These are phyloP conservation scores for Acronicta alni DNA, from an alignment of 2,888 invertebrate genomes.

Conservation along the genomic window DNA sequence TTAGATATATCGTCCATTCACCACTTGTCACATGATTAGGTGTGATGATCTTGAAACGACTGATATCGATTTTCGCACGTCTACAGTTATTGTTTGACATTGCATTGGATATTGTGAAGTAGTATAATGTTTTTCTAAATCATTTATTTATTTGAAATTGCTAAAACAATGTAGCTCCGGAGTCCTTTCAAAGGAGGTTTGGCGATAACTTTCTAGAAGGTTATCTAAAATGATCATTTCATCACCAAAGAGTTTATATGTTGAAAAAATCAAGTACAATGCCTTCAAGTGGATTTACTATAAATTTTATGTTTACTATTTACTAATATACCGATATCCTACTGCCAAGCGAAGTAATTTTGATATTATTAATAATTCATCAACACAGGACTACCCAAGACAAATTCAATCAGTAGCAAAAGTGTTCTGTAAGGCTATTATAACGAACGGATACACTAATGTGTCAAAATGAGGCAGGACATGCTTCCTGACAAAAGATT, in stretches of 20 bases:
- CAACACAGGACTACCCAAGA: too few species aligned
- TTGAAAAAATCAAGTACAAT: not conserved
- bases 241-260: not conserved
- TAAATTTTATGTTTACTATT: too few species aligned
- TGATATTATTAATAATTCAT: too few species aligned
- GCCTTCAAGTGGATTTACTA: too few species aligned
- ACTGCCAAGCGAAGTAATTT: too few species aligned
- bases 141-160: not conserved
- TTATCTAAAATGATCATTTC: too few species aligned
- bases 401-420: not conserved
- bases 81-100: not conserved
- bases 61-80: slow-evolving; percentile 24
- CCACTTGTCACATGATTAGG: slow-evolving; percentile 23
- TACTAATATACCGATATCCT: too few species aligned
- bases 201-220: too few species aligned
- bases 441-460: not conserved
- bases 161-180: too few species aligned
- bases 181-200: too few species aligned
- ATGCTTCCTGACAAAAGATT: slow-evolving; percentile 1
- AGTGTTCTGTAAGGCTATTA: not conserved
- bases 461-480: slow-evolving; percentile 9
- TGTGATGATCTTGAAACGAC: slow-evolving; percentile 30
- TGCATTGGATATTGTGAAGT: not conserved
- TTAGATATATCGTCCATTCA: not conserved
- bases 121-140: not conserved